These are phyloP conservation scores for Parapristionchus giblindavisi DNA, from an alignment of 2,888 invertebrate species.

Conservation along the genomic window DNA sequence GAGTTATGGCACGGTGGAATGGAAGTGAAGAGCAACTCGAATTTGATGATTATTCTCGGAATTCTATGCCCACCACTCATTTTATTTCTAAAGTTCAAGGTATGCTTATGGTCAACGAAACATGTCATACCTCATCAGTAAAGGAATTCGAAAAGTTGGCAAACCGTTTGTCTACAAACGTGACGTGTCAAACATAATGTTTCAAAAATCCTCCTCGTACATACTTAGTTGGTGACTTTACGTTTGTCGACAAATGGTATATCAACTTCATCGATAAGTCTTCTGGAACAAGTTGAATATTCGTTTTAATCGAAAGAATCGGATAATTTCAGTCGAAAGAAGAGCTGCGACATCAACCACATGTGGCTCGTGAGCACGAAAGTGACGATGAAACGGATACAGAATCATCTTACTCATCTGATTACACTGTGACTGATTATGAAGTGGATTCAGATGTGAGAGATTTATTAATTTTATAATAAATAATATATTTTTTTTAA, in stretches of 20 bases:
- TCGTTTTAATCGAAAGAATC: neutral
- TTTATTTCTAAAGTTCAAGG: conserved; percentile 82
- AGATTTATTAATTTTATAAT: no score
- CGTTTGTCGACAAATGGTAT: no score
- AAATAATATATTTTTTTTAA: no score
- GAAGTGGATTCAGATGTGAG: no score
- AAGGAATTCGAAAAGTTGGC: neutral
- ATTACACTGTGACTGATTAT: conserved; percentile 37
- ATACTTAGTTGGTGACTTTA: no score
- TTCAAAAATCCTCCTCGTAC: no score
- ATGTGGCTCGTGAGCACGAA: conserved; percentile 50
- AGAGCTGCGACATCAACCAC: conserved; percentile 93
- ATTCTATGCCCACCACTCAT: conserved; percentile 86
- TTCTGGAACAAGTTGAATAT: no score
- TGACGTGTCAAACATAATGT: no score
- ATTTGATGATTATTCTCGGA: conserved; percentile 79
- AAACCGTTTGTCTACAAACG: no score
- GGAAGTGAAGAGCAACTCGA: conserved; percentile 80
- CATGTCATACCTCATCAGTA: neutral
- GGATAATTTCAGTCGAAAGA: conserved; percentile 85
- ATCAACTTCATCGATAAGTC: no score
- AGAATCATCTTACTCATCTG: conserved; percentile 47
- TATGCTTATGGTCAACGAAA: neutral
- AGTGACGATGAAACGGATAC: conserved; percentile 47
- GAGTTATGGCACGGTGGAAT: conserved; percentile 99